Percentiles rank a stretch among this genome's conserved stretches.
phyloP scores from a whole-genome alignment of 2,113 vertebrate species.

The Kryptolebias marmoratus region DNA sequence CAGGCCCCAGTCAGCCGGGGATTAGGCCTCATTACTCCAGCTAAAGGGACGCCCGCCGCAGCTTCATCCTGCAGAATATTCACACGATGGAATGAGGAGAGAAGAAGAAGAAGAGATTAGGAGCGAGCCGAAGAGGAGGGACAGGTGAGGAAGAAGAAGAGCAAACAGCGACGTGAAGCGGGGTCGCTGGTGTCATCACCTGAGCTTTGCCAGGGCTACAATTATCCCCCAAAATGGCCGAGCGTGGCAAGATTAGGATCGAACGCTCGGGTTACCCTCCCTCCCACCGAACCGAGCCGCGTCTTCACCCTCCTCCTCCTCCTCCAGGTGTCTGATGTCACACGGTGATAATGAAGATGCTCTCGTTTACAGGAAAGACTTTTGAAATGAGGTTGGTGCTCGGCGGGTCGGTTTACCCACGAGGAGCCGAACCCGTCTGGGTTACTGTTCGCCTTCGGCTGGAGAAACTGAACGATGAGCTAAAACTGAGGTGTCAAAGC shows the following conservation, averaged over 20 bases:
- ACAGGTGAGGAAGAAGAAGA: constrained; percentile 54
- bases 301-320: constrained; percentile 45
- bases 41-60: constrained; percentile 89
- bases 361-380: constrained; percentile 66
- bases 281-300: constrained; percentile 56
- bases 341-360: constrained; percentile 74
- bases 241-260: constrained; percentile 80
- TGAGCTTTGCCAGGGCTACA: constrained; percentile 77
- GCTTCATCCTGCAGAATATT: constrained; percentile 88
- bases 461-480: no score
- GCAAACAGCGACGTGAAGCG: constrained; percentile 54
- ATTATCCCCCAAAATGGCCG: constrained; percentile 81
- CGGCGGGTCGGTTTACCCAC: constrained; percentile 69
- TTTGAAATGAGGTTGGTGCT: constrained; percentile 71
- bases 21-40: constrained; percentile 99
- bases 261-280: constrained; percentile 76
- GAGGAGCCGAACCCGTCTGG: background rate
- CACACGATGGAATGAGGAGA: constrained; percentile 66
- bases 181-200: constrained; percentile 73
- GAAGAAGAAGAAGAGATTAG: constrained; percentile 47
- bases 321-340: constrained; percentile 82
- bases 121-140: constrained; percentile 31
- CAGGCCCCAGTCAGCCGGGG: constrained; percentile 89
- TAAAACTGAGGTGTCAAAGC: no score
- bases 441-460: background rate